phyloP scores from a whole-genome alignment of 1,140 invertebrate species.

The Lanistes nyassanus region DNA sequence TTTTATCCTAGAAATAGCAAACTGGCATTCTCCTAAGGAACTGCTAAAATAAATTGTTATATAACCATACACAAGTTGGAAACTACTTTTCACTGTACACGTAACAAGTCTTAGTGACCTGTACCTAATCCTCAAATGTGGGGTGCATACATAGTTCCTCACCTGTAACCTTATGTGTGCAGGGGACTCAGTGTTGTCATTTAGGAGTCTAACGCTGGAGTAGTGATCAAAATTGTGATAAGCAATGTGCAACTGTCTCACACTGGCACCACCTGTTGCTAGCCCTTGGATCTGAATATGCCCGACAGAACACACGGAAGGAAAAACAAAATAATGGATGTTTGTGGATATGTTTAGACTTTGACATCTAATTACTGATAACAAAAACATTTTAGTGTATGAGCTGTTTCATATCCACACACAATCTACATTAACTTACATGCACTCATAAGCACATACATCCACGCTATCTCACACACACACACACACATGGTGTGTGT shows the following conservation, averaged over 20 bases:
- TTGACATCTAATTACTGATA: not conserved
- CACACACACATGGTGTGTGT: not conserved
- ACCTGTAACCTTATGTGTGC: constrained; percentile 66
- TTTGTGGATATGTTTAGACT: not conserved
- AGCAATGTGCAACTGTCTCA: constrained; percentile 68
- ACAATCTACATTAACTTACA: constrained; percentile 5
- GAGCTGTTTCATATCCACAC: not conserved
- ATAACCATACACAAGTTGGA: too few relatives aligned
- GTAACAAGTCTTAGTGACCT: too few relatives aligned
- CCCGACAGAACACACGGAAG: not conserved
- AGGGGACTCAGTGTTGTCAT: constrained; percentile 66
- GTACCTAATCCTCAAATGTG: too few relatives aligned
- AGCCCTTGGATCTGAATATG: constrained; percentile 54
- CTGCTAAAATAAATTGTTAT: too few relatives aligned
- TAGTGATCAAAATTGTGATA: constrained; percentile 73
- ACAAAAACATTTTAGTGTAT: not conserved
- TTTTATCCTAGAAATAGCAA: too few relatives aligned
- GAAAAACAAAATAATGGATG: not conserved
- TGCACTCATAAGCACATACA: not conserved
- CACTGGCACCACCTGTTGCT: constrained; percentile 26
- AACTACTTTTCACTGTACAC: too few relatives aligned
- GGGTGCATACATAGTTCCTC: not conserved
- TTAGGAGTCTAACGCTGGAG: constrained; percentile 65
- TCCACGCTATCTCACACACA: not conserved
- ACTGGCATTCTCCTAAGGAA: too few relatives aligned